Base-by-base conservation (phyloP, 2,113 vertebrate species). In the Triplophysa rosa region DNA sequence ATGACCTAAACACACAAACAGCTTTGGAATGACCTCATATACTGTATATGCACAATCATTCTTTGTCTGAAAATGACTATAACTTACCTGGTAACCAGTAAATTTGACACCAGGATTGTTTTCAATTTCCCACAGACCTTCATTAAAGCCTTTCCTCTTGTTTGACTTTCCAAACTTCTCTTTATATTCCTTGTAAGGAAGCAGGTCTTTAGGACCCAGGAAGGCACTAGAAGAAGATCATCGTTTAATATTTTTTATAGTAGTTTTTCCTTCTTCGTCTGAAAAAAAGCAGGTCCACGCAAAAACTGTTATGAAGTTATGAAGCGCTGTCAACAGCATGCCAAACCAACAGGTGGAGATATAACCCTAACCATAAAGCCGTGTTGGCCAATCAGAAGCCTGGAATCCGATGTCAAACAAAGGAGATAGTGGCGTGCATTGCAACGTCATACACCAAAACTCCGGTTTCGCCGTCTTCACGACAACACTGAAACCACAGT, bases 151-250 rank as follows among this genome's bases (percentile, higher is more conserved):
- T 96, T 99, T 99, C 90, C 97, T 94, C 89, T 99, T 98, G 91
- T 98, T 98, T 2, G 97, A 98, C 82, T 99, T 99, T 73, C 96
- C 97, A 92, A 99, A 98, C 87, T 99, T 99, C 88, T 99, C 97
- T 93, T 99, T 99, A 83, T 97, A 98, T 87, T 99, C 97, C 88
- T 97, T 98, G 85, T 99, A 99, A 1, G 96, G 97, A 78, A 99
- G 96, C 83, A 99, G 95, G 89, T 99, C 97, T 91, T 98, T 99
- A 42, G 96, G 94, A 47, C 96, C 96, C 87, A 99, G 90, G 89
- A 99, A 99, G 0, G 97, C 97, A 58, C 97, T 99, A 87, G 24
- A 90, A 65, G n/a, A 70, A 54, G 19, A 6, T 3, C 17, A 11
- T 17, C 29, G 14, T 59, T 54, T 37, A 33, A 4, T 33, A 33